Percentiles rank a stretch among this genome's conserved stretches.
Conservation (phyloP, 2,113 vertebrate genomes). For the Microcebus griseorufus region DNA sequence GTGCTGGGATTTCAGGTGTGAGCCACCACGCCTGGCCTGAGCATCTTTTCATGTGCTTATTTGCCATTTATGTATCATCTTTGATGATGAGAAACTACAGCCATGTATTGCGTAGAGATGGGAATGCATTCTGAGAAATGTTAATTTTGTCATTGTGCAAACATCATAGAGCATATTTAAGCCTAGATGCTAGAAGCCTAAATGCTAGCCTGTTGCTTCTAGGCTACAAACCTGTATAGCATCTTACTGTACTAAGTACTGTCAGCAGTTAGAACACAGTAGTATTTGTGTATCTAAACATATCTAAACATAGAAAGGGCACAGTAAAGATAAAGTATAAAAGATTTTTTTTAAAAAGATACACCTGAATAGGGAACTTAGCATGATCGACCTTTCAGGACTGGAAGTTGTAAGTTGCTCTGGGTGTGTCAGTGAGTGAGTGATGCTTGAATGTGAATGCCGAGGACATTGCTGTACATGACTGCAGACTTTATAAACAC, state of each 20-base stretch:
- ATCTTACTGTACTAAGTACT: neutral
- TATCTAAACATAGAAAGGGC: neutral
- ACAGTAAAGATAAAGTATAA: neutral
- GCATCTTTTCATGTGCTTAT: neutral
- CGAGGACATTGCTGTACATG: neutral
- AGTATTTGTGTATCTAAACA: neutral
- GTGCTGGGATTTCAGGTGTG: neutral
- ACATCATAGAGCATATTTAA: neutral
- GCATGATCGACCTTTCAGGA: neutral
- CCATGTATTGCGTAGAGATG: neutral
- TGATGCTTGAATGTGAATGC: neutral
- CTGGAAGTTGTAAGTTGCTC: neutral
- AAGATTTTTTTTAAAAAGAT: neutral
- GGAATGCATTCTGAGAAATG: neutral
- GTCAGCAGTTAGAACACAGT: neutral
- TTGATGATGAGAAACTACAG: neutral
- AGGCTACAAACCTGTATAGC: neutral
- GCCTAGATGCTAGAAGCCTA: neutral
- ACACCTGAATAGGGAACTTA: neutral
- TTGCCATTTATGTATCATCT: neutral
- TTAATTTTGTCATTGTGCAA: neutral
- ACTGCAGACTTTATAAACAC: neutral
- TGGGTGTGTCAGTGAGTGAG: neutral
- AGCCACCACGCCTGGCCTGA: neutral
- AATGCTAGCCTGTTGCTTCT: neutral